These are phyloP conservation scores for Gastrophryne carolinensis DNA, from an alignment of 2,797 vertebrate species.

Conservation along the genomic window DNA sequence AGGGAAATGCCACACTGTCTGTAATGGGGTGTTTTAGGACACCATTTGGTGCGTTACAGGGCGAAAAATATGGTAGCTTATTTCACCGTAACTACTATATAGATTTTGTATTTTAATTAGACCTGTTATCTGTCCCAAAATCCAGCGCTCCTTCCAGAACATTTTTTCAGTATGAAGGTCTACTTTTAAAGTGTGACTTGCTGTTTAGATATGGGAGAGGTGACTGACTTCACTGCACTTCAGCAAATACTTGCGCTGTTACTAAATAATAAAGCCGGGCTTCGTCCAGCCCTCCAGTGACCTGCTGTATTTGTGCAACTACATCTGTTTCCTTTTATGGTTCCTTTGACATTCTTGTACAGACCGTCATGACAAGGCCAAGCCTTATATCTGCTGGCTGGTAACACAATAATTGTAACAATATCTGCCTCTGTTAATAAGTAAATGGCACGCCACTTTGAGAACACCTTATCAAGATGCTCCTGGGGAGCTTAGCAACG, in stretches of 20 bases:
- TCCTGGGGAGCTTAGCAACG: neutral
- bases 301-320: conserved; percentile 4
- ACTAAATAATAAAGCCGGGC: neutral
- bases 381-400: conserved; percentile 27
- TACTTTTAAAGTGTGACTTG: too few relatives aligned
- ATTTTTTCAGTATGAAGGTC: too few relatives aligned
- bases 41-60: too few relatives aligned
- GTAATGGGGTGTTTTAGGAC: too few relatives aligned
- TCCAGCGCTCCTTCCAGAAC: too few relatives aligned
- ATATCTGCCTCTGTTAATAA: conserved; percentile 44
- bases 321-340: conserved; percentile 34
- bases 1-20: too few relatives aligned
- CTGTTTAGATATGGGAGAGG: neutral
- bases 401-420: conserved; percentile 46
- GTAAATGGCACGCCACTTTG: conserved; percentile 45
- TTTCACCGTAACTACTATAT: too few relatives aligned
- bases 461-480: conserved; percentile 30
- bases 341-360: conserved; percentile 39
- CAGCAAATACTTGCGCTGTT: neutral
- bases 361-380: conserved; percentile 24
- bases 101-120: too few relatives aligned
- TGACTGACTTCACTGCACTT: neutral
- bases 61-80: too few relatives aligned
- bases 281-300: neutral
- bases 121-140: too few relatives aligned